A percentile compares a stretch with the other conserved stretches of the same genome.
These are phyloP conservation scores for Vultur gryphus DNA, from an alignment of 2,797 vertebrate species.

Conservation along the genomic window DNA sequence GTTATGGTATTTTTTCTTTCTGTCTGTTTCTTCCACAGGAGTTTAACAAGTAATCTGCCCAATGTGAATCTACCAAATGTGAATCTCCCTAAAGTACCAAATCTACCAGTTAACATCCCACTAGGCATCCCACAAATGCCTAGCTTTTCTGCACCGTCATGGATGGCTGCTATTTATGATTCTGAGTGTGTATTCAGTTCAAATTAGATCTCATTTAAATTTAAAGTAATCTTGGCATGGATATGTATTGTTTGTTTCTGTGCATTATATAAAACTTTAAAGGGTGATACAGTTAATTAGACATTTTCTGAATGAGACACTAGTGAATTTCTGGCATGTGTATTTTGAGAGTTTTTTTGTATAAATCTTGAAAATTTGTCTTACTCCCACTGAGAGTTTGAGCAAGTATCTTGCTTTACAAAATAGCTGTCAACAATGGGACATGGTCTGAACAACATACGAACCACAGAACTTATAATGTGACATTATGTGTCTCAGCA, in stretches of 20 bases:
- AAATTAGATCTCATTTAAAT: constrained; percentile 89
- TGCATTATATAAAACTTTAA: constrained; percentile 73
- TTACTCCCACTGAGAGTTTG: constrained; percentile 67
- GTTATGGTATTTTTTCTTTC: constrained; percentile 99
- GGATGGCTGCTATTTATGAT: constrained; percentile 92
- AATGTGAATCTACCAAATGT: constrained; percentile 99
- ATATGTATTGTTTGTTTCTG: constrained; percentile 87
- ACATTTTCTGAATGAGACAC: constrained; percentile 74
- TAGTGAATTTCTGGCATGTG: constrained; percentile 73
- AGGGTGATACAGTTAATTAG: constrained; percentile 77
- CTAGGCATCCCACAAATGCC: constrained; percentile 99
- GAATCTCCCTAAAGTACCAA: constrained; percentile 99
- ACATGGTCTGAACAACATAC: background rate
- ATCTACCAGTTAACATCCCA: constrained; percentile 99
- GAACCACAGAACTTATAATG: background rate
- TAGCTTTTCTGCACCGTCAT: constrained; percentile 92
- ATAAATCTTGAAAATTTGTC: constrained; percentile 72
- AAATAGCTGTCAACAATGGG: constrained; percentile 43
- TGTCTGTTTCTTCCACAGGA: constrained; percentile 99
- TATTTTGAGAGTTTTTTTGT: constrained; percentile 67
- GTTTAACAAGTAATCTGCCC: constrained; percentile 94
- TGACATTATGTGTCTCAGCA: constrained; percentile 25
- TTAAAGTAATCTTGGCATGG: constrained; percentile 93
- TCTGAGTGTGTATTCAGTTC: constrained; percentile 98
- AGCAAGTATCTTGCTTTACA: constrained; percentile 62